Conservation (phyloP, 2,797 vertebrate species). For the Nasua narica region DNA sequence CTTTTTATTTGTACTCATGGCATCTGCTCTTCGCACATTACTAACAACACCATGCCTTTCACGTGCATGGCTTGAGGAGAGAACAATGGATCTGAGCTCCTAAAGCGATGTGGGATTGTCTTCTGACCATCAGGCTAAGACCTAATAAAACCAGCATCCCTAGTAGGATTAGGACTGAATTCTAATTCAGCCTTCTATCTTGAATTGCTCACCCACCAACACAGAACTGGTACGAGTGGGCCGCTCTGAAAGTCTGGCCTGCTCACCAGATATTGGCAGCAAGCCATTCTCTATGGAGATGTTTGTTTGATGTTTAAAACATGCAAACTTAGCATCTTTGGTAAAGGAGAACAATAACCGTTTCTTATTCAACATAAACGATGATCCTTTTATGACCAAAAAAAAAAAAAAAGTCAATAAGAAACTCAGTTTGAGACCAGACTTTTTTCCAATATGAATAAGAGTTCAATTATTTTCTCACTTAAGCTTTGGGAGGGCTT, state of each 20-base stretch:
- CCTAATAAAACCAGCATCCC: neutral
- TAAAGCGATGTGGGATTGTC: neutral
- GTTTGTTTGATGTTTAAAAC: constrained; percentile 52
- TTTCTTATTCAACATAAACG: constrained; percentile 53
- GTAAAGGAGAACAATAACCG: constrained; percentile 28
- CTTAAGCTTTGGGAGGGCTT: constrained; percentile 24
- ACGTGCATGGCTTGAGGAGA: neutral
- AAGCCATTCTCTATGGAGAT: constrained; percentile 55
- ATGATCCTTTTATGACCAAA: constrained; percentile 24
- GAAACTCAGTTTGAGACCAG: constrained; percentile 44
- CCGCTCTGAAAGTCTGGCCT: neutral
- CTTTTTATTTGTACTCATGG: neutral
- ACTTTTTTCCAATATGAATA: constrained; percentile 30
- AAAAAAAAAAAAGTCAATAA: constrained; percentile 37
- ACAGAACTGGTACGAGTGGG: neutral
- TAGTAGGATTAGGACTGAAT: neutral
- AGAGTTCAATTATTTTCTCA: constrained; percentile 61
- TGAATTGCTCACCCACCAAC: neutral
- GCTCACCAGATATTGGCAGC: constrained; percentile 13
- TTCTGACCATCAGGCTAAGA: neutral
- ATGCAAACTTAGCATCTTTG: constrained; percentile 49
- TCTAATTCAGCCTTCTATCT: neutral
- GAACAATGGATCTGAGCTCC: neutral
- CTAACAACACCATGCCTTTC: neutral
- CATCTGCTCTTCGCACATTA: neutral